Evolutionary conservation across 2,797 vertebrate genomes (phyloP).

Genomic region (Anguilla megastoma): DNA sequence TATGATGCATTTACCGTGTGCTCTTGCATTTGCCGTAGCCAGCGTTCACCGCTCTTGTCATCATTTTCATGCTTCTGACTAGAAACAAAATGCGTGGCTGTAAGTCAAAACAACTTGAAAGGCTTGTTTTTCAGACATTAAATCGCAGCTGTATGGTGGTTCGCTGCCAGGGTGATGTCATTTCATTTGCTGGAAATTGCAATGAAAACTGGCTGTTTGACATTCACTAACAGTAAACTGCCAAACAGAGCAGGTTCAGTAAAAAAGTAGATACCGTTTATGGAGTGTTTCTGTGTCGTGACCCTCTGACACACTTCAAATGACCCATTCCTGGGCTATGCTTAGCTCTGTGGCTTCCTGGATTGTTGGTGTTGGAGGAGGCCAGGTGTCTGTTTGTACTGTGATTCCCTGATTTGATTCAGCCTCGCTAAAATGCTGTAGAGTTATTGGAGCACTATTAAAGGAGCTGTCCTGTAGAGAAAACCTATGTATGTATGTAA

Average conservation of each 20-base stretch:
- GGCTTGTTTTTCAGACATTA: background rate
- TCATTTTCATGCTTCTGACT: background rate
- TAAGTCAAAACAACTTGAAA: constrained; percentile 14
- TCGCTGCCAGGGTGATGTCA: background rate
- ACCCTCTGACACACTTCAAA: background rate
- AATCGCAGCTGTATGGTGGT: background rate
- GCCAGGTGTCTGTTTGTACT: background rate
- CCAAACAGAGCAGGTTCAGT: background rate
- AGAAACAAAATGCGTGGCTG: background rate
- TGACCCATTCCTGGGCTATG: background rate
- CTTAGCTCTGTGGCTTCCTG: background rate
- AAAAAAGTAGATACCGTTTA: background rate
- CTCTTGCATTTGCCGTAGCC: background rate
- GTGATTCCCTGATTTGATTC: background rate
- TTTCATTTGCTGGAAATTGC: background rate
- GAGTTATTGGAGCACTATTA: background rate
- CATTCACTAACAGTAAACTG: background rate
- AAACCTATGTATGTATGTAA: background rate
- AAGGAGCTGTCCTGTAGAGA: background rate
- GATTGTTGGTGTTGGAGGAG: background rate
- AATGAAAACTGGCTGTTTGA: background rate
- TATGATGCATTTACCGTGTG: background rate
- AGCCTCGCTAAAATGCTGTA: background rate
- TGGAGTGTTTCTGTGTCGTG: background rate
- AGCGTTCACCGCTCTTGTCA: background rate